Evolutionary conservation across 1,140 invertebrate species (phyloP).

Genomic region (Aporrectodea caliginosa): DNA sequence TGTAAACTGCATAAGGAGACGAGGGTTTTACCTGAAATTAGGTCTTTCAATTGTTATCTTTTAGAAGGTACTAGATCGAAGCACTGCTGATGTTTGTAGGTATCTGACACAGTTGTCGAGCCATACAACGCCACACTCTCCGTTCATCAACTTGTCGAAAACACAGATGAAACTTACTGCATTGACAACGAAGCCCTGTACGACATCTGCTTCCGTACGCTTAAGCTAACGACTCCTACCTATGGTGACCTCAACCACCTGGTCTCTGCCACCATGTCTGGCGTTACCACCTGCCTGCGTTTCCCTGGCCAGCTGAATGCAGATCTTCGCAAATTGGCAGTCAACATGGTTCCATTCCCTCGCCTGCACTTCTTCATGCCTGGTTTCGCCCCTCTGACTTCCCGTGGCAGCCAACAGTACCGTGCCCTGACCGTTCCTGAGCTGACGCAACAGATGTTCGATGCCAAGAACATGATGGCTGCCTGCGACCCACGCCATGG

Average conservation of each 20-base stretch:
- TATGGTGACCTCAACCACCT: slow-evolving; percentile 64
- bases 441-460: no score
- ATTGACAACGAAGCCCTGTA: slow-evolving; percentile 53
- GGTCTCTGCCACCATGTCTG: slow-evolving; percentile 66
- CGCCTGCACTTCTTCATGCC: slow-evolving; percentile 77
- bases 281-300: no score
- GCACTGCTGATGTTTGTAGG: slow-evolving; percentile 54
- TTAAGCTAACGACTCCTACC: slow-evolving; percentile 29
- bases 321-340: slow-evolving; percentile 82
- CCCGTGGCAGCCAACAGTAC: slow-evolving; percentile 59
- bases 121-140: slow-evolving; percentile 69
- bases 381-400: slow-evolving; percentile 70
- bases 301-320: slow-evolving; percentile 82
- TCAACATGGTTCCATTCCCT: slow-evolving; percentile 81
- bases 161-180: no score
- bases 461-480: no score
- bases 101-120: slow-evolving; percentile 70
- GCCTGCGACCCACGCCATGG: no score
- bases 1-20: no score
- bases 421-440: no score
- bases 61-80: no score
- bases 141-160: no score
- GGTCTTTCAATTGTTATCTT: no score
- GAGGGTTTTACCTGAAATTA: no score
- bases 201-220: slow-evolving; percentile 57